phyloP scores from a whole-genome alignment of 2,797 vertebrate species.

The Cuculus canorus region DNA sequence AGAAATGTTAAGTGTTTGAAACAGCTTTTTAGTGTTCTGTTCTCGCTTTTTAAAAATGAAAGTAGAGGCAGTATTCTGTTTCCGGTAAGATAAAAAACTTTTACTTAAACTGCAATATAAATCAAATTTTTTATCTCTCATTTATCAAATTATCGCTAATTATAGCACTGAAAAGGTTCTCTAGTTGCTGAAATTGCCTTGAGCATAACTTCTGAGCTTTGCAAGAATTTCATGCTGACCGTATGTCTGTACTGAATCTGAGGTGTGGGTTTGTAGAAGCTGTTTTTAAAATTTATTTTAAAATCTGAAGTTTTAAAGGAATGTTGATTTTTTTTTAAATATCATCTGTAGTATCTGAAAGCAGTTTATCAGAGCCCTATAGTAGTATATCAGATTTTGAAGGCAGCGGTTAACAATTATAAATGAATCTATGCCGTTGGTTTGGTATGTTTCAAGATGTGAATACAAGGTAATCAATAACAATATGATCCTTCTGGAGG shows the following conservation, averaged over 20 bases:
- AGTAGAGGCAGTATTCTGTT: not conserved
- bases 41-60: not conserved
- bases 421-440: not conserved
- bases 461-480: not conserved
- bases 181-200: not conserved
- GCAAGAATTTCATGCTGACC: not conserved
- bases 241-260: not conserved
- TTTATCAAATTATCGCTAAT: not conserved
- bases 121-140: not conserved
- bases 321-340: not conserved
- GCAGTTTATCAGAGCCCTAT: not conserved
- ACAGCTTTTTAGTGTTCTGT: not conserved
- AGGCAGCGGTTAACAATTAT: not conserved
- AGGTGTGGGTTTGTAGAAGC: not conserved
- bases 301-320: not conserved
- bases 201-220: not conserved
- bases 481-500: not conserved
- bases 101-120: not conserved
- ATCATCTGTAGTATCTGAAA: not conserved
- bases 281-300: not conserved
- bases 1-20: not conserved
- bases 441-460: not conserved
- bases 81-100: not conserved
- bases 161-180: not conserved
- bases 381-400: not conserved